Evolutionary conservation across 2,797 vertebrate genomes (phyloP).

Genomic region (Myripristis jacobus): DNA sequence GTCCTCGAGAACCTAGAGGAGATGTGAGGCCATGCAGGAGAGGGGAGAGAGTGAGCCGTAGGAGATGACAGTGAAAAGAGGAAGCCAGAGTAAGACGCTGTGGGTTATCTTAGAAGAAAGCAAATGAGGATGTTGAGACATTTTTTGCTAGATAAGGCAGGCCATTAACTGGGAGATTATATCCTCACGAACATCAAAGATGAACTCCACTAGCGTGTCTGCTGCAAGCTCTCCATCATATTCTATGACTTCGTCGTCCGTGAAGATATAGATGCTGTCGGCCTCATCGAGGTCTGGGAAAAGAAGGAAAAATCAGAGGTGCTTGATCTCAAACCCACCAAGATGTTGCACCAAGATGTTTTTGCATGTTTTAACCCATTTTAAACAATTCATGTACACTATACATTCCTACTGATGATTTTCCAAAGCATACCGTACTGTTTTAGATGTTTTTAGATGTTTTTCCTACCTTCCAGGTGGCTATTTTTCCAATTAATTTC

Average conservation of each 20-base stretch:
- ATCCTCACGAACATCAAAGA: conserved; percentile 89
- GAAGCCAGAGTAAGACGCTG: conserved; percentile 25
- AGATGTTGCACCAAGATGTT: too few relatives aligned
- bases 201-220: conserved; percentile 92
- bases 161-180: conserved; percentile 75
- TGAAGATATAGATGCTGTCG: conserved; percentile 90
- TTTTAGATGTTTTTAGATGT: too few relatives aligned
- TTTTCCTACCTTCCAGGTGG: too few relatives aligned
- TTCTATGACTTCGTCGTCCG: conserved; percentile 90
- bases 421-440: too few relatives aligned
- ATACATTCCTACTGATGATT: too few relatives aligned
- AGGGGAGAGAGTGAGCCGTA: conserved; percentile 3
- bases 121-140: conserved; percentile 13
- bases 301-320: conserved; percentile 33
- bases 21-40: conserved; percentile 5
- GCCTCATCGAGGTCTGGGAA: conserved; percentile 85
- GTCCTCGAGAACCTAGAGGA: conserved; percentile 90
- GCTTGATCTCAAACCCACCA: too few relatives aligned
- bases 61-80: conserved; percentile 26
- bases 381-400: too few relatives aligned
- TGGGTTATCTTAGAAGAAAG: conserved; percentile 6
- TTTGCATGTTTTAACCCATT: too few relatives aligned
- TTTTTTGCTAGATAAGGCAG: conserved; percentile 45
- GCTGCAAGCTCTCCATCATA: conserved; percentile 92
- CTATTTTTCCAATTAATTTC: too few relatives aligned